Conservation (phyloP, 2,113 vertebrate species). For the Syngnathus floridae region DNA sequence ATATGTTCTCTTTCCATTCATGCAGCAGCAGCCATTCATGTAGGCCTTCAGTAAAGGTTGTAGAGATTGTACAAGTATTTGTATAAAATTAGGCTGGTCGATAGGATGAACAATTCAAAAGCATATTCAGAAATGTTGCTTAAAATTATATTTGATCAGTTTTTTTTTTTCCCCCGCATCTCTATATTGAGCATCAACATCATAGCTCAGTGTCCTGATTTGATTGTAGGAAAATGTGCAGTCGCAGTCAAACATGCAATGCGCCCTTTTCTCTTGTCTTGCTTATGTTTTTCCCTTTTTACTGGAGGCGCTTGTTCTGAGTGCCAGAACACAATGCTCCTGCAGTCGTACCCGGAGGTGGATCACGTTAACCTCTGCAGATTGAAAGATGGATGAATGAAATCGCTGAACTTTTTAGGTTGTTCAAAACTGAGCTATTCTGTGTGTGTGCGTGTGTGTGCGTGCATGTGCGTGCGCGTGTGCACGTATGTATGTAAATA, state of each 20-base stretch:
- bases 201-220: background rate
- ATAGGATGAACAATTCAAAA: background rate
- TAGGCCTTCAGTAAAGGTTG: background rate
- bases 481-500: background rate
- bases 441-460: background rate
- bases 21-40: too few relatives aligned
- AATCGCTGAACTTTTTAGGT: slow-evolving; percentile 13
- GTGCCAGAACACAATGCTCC: slow-evolving; percentile 30
- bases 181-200: background rate
- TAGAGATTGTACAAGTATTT: background rate
- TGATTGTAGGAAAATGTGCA: background rate
- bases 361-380: slow-evolving; percentile 31
- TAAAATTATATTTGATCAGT: background rate
- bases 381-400: slow-evolving; percentile 44
- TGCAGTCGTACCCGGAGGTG: slow-evolving; percentile 26
- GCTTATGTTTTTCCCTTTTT: slow-evolving; percentile 2
- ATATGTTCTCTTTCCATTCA: too few relatives aligned
- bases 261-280: background rate
- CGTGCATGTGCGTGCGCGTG: background rate
- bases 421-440: slow-evolving; percentile 12
- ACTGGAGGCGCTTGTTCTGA: slow-evolving; percentile 37
- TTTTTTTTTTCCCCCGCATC: background rate
- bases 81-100: background rate
- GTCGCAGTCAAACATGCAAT: background rate
- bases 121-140: background rate